phyloP scores from a whole-genome alignment of 92 coral and sea anemone genomes.

The Palythoa caribaeorum region DNA sequence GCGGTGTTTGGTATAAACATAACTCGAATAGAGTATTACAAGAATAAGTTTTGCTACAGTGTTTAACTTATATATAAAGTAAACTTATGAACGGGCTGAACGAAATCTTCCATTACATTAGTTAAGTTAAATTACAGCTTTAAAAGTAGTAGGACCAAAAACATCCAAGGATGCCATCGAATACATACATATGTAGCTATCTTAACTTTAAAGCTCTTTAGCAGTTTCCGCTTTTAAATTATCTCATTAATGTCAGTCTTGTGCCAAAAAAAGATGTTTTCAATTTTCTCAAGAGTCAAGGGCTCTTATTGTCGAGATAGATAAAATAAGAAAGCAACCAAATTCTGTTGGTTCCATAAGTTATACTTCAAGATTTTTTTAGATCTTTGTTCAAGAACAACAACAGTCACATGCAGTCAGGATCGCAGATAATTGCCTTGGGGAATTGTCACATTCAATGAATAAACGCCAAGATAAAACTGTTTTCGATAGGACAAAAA shows the following conservation, averaged over 20 bases:
- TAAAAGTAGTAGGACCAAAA: background rate
- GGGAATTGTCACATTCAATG: slow-evolving; percentile 1
- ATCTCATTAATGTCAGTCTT: background rate
- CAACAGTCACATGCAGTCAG: background rate
- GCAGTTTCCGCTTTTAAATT: background rate
- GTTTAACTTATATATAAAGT: too few species aligned
- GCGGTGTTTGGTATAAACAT: background rate
- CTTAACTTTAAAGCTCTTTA: background rate
- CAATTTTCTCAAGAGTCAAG: too few species aligned
- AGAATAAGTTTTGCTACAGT: too few species aligned
- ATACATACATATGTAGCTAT: background rate
- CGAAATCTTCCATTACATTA: too few species aligned
- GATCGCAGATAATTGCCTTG: slow-evolving; percentile 17
- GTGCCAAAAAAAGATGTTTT: background rate
- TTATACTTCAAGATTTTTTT: background rate
- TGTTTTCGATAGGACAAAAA: background rate
- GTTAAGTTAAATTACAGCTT: too few species aligned
- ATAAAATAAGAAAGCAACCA: background rate
- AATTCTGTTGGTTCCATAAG: background rate
- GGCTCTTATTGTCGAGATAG: background rate
- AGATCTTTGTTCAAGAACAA: background rate
- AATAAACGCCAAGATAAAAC: background rate
- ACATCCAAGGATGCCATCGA: background rate
- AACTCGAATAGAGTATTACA: too few species aligned
- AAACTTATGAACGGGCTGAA: too few species aligned